Evolutionary conservation across 2,888 invertebrate genomes (phyloP).

Genomic region (Meteorus cinctellus): DNA sequence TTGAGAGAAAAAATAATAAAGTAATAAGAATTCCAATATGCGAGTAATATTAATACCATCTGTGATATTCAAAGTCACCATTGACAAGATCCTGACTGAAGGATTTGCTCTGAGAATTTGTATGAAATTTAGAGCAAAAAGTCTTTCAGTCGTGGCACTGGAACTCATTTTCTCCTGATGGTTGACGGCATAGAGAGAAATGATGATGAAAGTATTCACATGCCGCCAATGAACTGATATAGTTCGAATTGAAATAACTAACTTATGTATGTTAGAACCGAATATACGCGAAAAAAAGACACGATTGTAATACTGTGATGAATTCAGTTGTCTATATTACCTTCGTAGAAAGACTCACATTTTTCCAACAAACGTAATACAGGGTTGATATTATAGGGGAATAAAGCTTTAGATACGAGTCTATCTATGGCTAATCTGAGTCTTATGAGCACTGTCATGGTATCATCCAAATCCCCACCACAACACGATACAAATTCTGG

Average conservation of each 20-base stretch:
- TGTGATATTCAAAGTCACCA: background rate
- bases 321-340: constrained; percentile 84
- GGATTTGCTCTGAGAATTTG: background rate
- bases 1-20: background rate
- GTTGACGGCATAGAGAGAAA: background rate
- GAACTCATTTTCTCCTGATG: background rate
- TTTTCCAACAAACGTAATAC: constrained; percentile 87
- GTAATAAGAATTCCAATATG: background rate
- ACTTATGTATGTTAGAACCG: background rate
- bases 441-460: constrained; percentile 88
- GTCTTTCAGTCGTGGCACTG: background rate
- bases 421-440: constrained; percentile 87
- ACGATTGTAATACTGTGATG: constrained; percentile 32
- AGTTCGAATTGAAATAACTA: background rate
- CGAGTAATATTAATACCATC: constrained; percentile 13
- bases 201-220: background rate
- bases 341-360: constrained; percentile 90
- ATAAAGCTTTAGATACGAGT: constrained; percentile 86
- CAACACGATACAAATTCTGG: constrained; percentile 86
- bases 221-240: background rate
- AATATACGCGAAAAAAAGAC: constrained; percentile 8
- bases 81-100: background rate
- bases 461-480: constrained; percentile 83
- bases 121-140: background rate
- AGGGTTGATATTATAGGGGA: constrained; percentile 93